A percentile compares a stretch with the other conserved stretches of the same genome.
Evolutionary conservation across 2,888 invertebrate genomes (phyloP).

Genomic region (Oasisia sp.): DNA sequence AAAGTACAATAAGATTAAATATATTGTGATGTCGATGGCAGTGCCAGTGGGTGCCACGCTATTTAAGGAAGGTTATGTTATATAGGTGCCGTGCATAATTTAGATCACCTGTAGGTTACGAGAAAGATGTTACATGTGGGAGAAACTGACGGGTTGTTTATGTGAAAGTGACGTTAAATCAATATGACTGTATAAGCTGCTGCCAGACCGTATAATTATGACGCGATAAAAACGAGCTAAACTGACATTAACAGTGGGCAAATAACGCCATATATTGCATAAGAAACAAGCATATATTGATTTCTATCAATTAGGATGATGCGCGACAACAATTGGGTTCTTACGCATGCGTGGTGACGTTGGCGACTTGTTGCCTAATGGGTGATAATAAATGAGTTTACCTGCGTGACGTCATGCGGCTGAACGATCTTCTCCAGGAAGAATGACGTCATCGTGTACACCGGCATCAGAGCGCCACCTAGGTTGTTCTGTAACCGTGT

Average conservation of each 20-base stretch:
- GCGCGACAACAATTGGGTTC: background rate
- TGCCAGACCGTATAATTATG: too few species aligned
- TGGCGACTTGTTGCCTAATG: background rate
- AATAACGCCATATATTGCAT: background rate
- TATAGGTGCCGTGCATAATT: too few species aligned
- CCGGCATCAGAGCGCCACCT: conserved; percentile 20
- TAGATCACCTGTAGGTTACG: too few species aligned
- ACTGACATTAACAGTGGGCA: background rate
- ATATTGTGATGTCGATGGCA: too few species aligned
- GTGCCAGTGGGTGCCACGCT: too few species aligned
- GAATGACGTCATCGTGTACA: conserved; percentile 10
- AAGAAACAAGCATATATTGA: background rate
- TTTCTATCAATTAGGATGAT: background rate
- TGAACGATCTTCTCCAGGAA: conserved; percentile 17
- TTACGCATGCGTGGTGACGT: background rate
- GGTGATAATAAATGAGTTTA: background rate
- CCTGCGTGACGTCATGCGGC: background rate
- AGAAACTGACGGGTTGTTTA: too few species aligned
- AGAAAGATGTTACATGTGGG: too few species aligned
- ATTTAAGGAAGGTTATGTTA: too few species aligned
- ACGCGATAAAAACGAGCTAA: background rate
- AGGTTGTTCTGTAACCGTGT: background rate
- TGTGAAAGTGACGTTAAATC: too few species aligned
- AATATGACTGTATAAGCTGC: too few species aligned
- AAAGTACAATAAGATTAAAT: too few species aligned